Percentiles rank a stretch among this genome's conserved stretches.
Conservation (phyloP, 1,140 invertebrate species). For the Drosophila repleta region DNA sequence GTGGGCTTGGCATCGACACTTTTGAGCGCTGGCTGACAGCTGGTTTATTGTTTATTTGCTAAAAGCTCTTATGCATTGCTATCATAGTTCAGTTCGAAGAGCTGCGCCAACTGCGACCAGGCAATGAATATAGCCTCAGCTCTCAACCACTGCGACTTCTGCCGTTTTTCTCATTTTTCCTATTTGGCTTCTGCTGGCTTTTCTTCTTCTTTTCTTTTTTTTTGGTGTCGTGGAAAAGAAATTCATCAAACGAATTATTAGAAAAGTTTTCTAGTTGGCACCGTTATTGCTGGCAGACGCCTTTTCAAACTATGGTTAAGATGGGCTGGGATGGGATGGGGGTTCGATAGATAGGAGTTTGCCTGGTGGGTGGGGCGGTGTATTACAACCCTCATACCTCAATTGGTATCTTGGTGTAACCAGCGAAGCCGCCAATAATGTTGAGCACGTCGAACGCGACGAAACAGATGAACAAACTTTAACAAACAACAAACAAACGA, state of each 20-base stretch:
- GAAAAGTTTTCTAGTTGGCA: constrained; percentile 71
- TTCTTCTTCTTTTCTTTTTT: not conserved
- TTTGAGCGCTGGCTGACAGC: not conserved
- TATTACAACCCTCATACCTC: too few species aligned
- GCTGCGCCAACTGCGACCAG: not conserved
- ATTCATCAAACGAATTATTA: constrained; percentile 67
- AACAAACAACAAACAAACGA: constrained; percentile 58
- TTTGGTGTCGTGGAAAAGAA: constrained; percentile 18
- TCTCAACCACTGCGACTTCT: not conserved
- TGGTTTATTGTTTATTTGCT: not conserved
- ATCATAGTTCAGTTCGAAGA: not conserved
- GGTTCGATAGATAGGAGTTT: not conserved
- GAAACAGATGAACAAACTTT: constrained; percentile 72
- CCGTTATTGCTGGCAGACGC: constrained; percentile 33
- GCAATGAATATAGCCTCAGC: constrained; percentile 6
- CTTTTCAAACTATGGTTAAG: constrained; percentile 19
- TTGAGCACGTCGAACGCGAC: constrained; percentile 57
- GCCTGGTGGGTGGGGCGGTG: not conserved
- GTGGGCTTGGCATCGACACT: not conserved
- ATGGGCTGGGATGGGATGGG: not conserved
- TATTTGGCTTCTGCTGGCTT: too few species aligned
- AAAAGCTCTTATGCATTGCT: not conserved
- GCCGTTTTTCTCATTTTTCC: constrained; percentile 1
- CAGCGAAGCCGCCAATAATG: constrained; percentile 40
- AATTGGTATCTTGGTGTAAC: not conserved